Conservation (phyloP, 2,888 invertebrate genomes). For the Vanessa cardui region DNA sequence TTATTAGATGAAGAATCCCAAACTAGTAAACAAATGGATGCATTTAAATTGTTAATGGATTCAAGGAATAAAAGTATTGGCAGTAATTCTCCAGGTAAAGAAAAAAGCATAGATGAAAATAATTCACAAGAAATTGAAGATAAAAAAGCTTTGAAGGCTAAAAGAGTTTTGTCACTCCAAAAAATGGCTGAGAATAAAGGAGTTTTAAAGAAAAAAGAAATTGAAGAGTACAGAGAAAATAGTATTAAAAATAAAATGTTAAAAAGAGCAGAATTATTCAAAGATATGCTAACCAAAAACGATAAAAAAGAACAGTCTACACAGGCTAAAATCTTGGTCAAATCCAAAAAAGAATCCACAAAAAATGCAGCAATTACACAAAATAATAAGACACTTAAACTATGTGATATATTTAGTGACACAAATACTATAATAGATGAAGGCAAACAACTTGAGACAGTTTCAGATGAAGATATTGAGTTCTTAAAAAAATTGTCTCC, state of each 20-base stretch:
- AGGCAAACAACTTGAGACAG: constrained; percentile 44
- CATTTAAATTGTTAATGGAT: constrained; percentile 87
- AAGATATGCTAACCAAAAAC: constrained; percentile 67
- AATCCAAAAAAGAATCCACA: constrained; percentile 9
- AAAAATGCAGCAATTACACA: constrained; percentile 24
- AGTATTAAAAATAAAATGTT: constrained; percentile 83
- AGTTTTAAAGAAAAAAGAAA: constrained; percentile 81
- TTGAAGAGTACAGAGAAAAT: constrained; percentile 80
- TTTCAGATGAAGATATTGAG: constrained; percentile 66
- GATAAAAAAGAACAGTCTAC: constrained; percentile 40
- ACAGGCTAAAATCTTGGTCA: constrained; percentile 14
- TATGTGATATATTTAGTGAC: constrained; percentile 59
- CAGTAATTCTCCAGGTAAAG: constrained; percentile 84
- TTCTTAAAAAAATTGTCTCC: constrained; percentile 82
- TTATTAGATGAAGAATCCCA: constrained; percentile 44
- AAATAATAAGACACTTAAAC: constrained; percentile 48
- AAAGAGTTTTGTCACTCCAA: constrained; percentile 80
- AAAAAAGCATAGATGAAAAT: constrained; percentile 52
- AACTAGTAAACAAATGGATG: constrained; percentile 74
- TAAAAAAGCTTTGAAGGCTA: constrained; percentile 63
- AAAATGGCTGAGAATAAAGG: constrained; percentile 86
- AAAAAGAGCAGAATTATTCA: constrained; percentile 83
- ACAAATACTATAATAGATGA: constrained; percentile 40
- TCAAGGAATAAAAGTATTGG: constrained; percentile 85
- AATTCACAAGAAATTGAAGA: constrained; percentile 53